Conservation (phyloP, 2,888 invertebrate species). For the Dilophus febrilis region DNA sequence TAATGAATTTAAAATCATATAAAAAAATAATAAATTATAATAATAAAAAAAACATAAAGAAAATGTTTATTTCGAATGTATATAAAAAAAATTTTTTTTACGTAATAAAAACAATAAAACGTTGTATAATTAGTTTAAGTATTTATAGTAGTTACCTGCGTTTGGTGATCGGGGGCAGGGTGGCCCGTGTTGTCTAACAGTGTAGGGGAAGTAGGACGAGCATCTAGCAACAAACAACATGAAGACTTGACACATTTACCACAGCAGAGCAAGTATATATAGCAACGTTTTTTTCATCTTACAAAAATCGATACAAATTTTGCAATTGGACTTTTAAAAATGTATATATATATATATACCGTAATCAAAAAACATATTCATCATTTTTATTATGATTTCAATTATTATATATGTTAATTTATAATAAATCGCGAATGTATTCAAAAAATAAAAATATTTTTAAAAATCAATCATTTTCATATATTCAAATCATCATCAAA, state of each 20-base stretch:
- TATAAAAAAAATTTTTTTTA: too few relatives aligned
- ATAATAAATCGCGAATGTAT: too few relatives aligned
- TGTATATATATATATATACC: not conserved
- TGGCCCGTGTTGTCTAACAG: slow-evolving; percentile 75
- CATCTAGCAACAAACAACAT: slow-evolving; percentile 90
- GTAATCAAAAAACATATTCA: not conserved
- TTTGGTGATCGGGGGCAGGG: slow-evolving; percentile 54
- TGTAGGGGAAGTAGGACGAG: slow-evolving; percentile 77
- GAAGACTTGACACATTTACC: slow-evolving; percentile 34
- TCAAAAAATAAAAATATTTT: too few relatives aligned
- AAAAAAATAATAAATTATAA: too few relatives aligned
- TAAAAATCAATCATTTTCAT: too few relatives aligned
- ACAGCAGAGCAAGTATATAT: slow-evolving; percentile 32
- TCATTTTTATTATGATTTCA: not conserved
- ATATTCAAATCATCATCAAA: too few relatives aligned
- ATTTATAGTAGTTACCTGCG: slow-evolving; percentile 39
- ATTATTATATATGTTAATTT: not conserved
- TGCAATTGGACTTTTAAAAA: too few relatives aligned
- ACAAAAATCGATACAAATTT: not conserved
- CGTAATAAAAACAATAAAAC: too few relatives aligned
- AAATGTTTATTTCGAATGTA: too few relatives aligned
- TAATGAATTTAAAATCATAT: too few relatives aligned
- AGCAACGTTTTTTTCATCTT: slow-evolving; percentile 6
- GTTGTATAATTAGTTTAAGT: too few relatives aligned
- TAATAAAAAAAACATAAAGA: too few relatives aligned